Conservation (phyloP, 2,888 invertebrate genomes). For the Cheilosia pagana region DNA sequence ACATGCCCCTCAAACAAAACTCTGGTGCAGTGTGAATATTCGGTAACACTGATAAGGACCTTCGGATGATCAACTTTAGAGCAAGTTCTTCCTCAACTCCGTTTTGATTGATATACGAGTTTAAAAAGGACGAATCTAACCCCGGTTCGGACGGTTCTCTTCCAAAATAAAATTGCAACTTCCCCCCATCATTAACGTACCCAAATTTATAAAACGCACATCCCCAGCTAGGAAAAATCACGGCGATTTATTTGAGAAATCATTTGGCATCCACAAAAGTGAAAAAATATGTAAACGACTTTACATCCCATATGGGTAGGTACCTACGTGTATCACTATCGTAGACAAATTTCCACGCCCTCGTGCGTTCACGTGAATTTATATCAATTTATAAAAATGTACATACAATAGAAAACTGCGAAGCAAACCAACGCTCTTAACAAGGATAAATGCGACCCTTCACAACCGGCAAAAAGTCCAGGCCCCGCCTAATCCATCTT, state of each 20-base stretch:
- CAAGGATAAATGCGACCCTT: slow-evolving; percentile 51
- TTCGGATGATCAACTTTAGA: too few relatives aligned
- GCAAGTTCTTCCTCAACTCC: too few relatives aligned
- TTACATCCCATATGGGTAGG: too few relatives aligned
- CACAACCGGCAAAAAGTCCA: slow-evolving; percentile 16
- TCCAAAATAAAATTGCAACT: not conserved
- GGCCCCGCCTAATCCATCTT: slow-evolving; percentile 41
- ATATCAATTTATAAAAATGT: slow-evolving; percentile 46
- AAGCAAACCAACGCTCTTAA: slow-evolving; percentile 39
- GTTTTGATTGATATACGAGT: too few relatives aligned
- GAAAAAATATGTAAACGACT: slow-evolving; percentile 9
- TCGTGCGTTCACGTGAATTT: slow-evolving; percentile 38
- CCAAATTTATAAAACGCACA: not conserved
- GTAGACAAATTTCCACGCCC: slow-evolving; percentile 18
- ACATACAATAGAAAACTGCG: slow-evolving; percentile 18
- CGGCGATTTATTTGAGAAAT: slow-evolving; percentile 35
- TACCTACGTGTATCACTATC: not conserved
- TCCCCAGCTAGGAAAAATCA: not conserved
- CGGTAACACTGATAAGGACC: too few relatives aligned
- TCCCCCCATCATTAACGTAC: slow-evolving; percentile 1
- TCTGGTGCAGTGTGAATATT: too few relatives aligned
- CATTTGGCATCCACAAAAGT: slow-evolving; percentile 5
- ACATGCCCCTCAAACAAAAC: too few relatives aligned
- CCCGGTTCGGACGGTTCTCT: too few relatives aligned
- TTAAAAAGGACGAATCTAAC: too few relatives aligned